phyloP scores from a whole-genome alignment of 64 coral and sea anemone species.

The Stichodactyla mertensii region DNA sequence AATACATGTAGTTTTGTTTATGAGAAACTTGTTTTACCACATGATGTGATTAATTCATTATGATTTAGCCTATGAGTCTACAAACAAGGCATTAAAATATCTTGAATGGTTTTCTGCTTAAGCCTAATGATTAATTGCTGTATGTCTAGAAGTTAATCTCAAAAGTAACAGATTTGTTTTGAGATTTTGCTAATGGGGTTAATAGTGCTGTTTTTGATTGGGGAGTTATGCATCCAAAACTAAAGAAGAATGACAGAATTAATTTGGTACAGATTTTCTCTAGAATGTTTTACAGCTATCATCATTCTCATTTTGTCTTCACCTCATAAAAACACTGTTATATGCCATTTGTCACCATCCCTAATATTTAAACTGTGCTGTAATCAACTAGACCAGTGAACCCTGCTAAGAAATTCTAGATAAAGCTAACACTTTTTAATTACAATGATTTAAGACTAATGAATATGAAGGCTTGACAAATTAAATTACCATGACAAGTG shows the following conservation, averaged over 20 bases:
- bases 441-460: not conserved
- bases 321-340: not conserved
- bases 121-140: not conserved
- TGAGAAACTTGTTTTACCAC: not conserved
- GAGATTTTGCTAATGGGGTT: not conserved
- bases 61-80: not conserved
- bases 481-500: too few species aligned
- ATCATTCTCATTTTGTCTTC: not conserved
- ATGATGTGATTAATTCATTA: not conserved
- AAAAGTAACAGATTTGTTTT: not conserved
- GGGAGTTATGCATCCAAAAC: not conserved
- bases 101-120: not conserved
- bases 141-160: not conserved
- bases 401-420: too few species aligned
- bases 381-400: too few species aligned
- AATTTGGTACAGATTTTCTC: not conserved
- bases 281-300: not conserved
- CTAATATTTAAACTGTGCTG: too few species aligned
- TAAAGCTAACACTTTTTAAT: not conserved
- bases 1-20: constrained; percentile 1
- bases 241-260: not conserved
- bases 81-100: not conserved
- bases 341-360: too few species aligned
- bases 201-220: not conserved
- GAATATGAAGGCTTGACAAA: not conserved